Percentiles rank a stretch among this genome's conserved stretches.
These are phyloP conservation scores for Alces alces DNA, from an alignment of 2,113 vertebrate species.

Conservation along the genomic window DNA sequence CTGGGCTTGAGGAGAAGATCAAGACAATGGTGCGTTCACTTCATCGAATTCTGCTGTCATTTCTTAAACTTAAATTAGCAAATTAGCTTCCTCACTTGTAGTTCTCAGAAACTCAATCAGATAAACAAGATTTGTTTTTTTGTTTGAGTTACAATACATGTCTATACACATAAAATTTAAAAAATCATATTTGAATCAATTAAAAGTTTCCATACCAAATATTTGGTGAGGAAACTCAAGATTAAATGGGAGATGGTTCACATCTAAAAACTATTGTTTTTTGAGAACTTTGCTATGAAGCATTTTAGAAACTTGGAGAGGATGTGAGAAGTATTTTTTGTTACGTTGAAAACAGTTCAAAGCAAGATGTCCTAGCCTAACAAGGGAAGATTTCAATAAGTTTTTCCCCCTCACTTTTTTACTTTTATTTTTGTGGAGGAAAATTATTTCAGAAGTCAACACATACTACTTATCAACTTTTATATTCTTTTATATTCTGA, in stretches of 20 bases:
- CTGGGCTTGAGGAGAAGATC: background rate
- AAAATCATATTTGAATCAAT: background rate
- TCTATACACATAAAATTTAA: background rate
- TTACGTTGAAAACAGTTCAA: background rate
- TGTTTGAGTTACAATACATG: background rate
- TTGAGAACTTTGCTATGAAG: background rate
- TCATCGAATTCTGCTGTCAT: background rate
- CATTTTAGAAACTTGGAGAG: slow-evolving; percentile 27
- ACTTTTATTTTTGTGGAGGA: background rate
- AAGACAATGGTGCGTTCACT: background rate
- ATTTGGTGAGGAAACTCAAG: background rate
- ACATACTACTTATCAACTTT: background rate
- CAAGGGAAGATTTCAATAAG: background rate
- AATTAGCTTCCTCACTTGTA: background rate
- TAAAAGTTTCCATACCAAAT: background rate
- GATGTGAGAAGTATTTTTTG: slow-evolving; percentile 34
- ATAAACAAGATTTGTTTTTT: background rate
- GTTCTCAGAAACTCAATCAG: background rate
- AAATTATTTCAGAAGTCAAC: slow-evolving; percentile 41
- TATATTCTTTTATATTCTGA: slow-evolving; percentile 13
- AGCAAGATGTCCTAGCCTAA: background rate
- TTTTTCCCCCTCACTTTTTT: background rate
- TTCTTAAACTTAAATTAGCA: background rate
- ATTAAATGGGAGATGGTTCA: background rate
- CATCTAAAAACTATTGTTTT: background rate